phyloP scores from a whole-genome alignment of 2,113 vertebrate species.

The Ammodytes marinus region DNA sequence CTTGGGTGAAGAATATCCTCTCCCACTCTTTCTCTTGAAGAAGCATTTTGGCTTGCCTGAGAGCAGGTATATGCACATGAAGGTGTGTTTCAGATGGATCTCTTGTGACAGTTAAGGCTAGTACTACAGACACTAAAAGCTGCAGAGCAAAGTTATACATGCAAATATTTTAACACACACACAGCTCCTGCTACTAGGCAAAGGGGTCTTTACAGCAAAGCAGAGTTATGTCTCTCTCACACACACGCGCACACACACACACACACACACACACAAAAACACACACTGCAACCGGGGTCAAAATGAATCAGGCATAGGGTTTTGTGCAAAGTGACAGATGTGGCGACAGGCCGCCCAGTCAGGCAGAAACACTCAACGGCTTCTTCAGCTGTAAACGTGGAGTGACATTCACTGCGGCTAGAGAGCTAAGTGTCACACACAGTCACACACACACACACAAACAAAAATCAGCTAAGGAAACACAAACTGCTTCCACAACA shows the following conservation, averaged over 20 bases:
- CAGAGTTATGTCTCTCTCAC: not conserved
- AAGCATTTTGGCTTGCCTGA: not conserved
- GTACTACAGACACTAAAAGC: constrained; percentile 14
- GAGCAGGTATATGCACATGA: not conserved
- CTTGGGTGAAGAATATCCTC: not conserved
- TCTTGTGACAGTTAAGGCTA: constrained; percentile 1
- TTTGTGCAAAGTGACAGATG: constrained; percentile 72
- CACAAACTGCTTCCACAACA: not conserved
- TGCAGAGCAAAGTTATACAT: not conserved
- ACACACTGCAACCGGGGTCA: constrained; percentile 22
- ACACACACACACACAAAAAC: not conserved
- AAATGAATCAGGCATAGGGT: constrained; percentile 56
- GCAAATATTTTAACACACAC: not conserved
- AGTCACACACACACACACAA: not conserved
- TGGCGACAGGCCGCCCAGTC: constrained; percentile 67
- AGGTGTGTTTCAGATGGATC: constrained; percentile 6
- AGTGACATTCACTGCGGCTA: constrained; percentile 63
- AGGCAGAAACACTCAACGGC: constrained; percentile 68
- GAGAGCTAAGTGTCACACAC: constrained; percentile 40
- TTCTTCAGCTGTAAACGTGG: constrained; percentile 56
- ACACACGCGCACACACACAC: not conserved
- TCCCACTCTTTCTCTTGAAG: not conserved
- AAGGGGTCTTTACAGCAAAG: not conserved
- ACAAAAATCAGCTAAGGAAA: not conserved
- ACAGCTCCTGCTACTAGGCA: constrained; percentile 18